Conservation (phyloP, 2,113 vertebrate genomes). For the Planiliza haematocheilus region DNA sequence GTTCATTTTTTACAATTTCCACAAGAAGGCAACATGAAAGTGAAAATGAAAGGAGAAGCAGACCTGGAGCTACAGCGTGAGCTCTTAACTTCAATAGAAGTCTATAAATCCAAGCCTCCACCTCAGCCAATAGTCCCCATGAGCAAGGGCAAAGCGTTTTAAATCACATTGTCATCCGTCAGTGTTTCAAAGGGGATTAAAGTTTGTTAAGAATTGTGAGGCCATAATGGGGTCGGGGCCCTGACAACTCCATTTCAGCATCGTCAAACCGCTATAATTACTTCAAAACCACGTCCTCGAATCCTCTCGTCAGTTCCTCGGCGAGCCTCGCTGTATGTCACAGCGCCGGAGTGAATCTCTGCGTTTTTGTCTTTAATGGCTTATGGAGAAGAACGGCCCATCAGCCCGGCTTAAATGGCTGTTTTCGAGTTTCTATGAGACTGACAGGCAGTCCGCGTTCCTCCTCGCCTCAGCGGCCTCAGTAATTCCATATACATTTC, state of each 20-base stretch:
- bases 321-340: constrained; percentile 7
- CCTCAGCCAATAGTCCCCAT: constrained; percentile 26
- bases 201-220: constrained; percentile 44
- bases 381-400: constrained; percentile 11
- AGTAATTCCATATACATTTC: constrained; percentile 12
- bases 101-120: constrained; percentile 47
- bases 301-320: constrained; percentile 27
- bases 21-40: constrained; percentile 23
- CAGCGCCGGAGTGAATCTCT: constrained; percentile 22
- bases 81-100: constrained; percentile 20
- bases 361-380: constrained; percentile 44
- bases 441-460: constrained; percentile 36
- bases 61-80: constrained; percentile 14
- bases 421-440: constrained; percentile 24
- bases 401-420: constrained; percentile 33
- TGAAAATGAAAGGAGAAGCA: constrained; percentile 31
- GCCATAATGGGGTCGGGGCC: constrained; percentile 53
- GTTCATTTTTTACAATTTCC: constrained; percentile 5
- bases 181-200: constrained; percentile 46
- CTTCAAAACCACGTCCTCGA: constrained; percentile 44
- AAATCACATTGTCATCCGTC: constrained; percentile 46
- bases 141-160: constrained; percentile 46
- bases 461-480: constrained; percentile 26
- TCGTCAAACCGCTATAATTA: constrained; percentile 56
- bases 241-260: constrained; percentile 63